phyloP scores from a whole-genome alignment of 2,113 vertebrate species.

The Eulemur rufifrons region DNA sequence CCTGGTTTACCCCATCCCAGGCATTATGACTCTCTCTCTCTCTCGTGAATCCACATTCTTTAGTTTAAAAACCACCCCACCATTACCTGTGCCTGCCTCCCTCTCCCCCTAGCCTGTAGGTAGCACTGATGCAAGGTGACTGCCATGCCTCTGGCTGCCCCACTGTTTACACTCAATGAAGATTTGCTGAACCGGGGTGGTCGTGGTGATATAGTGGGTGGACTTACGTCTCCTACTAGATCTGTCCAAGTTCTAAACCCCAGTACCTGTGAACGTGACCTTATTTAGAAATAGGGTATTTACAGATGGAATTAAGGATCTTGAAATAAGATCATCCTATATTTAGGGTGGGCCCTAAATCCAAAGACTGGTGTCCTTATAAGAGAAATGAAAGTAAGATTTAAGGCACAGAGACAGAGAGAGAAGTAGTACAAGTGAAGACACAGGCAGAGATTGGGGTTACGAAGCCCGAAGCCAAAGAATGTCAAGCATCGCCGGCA shows the following conservation, averaged over 20 bases:
- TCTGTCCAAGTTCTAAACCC: neutral
- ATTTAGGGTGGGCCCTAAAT: neutral
- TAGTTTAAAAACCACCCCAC: neutral
- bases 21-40: neutral
- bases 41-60: neutral
- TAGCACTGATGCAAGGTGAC: neutral
- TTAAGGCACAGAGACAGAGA: neutral
- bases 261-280: neutral
- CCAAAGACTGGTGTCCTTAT: neutral
- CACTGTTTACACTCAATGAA: neutral
- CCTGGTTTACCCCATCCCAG: neutral
- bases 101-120: neutral
- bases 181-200: neutral
- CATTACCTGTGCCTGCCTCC: neutral
- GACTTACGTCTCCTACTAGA: neutral
- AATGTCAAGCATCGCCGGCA: fast-evolving
- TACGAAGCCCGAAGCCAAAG: neutral
- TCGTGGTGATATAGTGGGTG: neutral
- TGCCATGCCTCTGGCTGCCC: neutral
- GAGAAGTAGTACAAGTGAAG: neutral
- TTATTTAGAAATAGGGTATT: neutral
- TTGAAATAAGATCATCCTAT: neutral
- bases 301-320: neutral
- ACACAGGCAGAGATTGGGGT: neutral
- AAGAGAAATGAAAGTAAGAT: neutral